Evolutionary conservation across 1,140 invertebrate genomes (phyloP), one percentile per base, ranked within the genome.

Genomic region (Drosophila quadrilineata): DNA sequence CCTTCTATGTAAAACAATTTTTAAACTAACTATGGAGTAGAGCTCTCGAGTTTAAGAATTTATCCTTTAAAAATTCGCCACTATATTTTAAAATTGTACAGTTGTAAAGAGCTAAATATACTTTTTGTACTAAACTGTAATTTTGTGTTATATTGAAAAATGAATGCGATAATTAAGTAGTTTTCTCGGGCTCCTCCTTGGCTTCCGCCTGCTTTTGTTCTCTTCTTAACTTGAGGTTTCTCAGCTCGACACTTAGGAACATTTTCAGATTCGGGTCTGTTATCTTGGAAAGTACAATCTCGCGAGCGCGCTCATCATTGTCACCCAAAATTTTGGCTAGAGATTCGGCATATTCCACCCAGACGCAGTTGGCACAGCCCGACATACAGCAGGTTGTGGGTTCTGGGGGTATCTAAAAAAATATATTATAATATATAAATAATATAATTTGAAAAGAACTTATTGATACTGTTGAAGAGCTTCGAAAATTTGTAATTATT

Each of bases 331-430:
- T 91, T 36, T 93, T 90, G 9, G 92, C 92, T 10, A 99, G 69
- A 57, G 95, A 93, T 75, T 98, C 94, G 0, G 96, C 97, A 91
- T 98, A 99, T 24, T 95, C 92, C 33, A 99, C 94, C 94, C 96
- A 99, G 9, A 99, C 97, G 90, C 98, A 99, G 88, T 98, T 98
- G 0, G 94, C 91, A 91, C 98, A 99, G 0, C 97, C 97, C 2
- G 95, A 97, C 93, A 96, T 96, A 72, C 98, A 99, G 89, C 98
- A 99, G 26, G 91, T 95, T 1, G 94, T 95, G 1, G 96, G 96
- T 65, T 92, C 92, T 48, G 92, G 90, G 0, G 93, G 93, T 10
- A 91, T 52, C 72, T 90, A n/a, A 33, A 0, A 21, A 14, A 41
- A 41, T 41, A 41, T 22, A 33, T 33, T 8, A 10, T 3, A 33